Base-by-base conservation (phyloP, 2,888 invertebrate species). In the Stegana nigrithorax region DNA sequence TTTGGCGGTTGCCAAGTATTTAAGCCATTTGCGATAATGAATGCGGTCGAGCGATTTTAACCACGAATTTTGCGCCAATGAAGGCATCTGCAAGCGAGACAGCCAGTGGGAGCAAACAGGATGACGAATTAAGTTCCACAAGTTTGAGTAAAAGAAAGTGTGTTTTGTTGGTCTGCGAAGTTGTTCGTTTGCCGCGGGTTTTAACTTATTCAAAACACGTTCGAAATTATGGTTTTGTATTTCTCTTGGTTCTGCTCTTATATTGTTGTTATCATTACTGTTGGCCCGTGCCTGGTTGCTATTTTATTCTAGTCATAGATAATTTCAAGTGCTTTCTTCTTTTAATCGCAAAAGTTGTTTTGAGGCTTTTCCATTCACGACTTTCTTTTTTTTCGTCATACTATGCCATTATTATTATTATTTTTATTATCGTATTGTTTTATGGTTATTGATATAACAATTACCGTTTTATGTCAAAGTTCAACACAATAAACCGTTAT, bases 11-110 rank as follows among this genome's bases (percentile, higher is more conserved):
- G n/a, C n/a, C 72, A 76, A 80, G 80, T 74, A 81, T 80, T 81
- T 78, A 77, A 78, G 71, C 73, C 77, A 81, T 81, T 80, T 80
- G 77, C 67, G 70, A 81, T 78, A 78, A 78, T 78, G 78, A 78
- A 78, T 80, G 78, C 80, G 81, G 78, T 81, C 73, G 77, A 57
- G 25, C 80, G 79, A 73, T 78, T 80, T 78, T 57, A 39, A 32
- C 50, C 39, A 10, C 44, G 59, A 59, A 45, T 45, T 45, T 29
- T 45, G 32, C 32, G 45, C 47, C 45, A 59, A 58, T 44, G 14
- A 27, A 29, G 32, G 32, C 25, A 23, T 50, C 25, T n/a, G 50
- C 50, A 8, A n/a, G 8, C n/a, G 14, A 17, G 3, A 42, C 42
- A n/a, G 2, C 14, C 42, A 17, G n/a, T n/a, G n/a, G n/a, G 39